Base-by-base conservation (phyloP, 2,113 vertebrate genomes). In the Hippolais icterina region DNA sequence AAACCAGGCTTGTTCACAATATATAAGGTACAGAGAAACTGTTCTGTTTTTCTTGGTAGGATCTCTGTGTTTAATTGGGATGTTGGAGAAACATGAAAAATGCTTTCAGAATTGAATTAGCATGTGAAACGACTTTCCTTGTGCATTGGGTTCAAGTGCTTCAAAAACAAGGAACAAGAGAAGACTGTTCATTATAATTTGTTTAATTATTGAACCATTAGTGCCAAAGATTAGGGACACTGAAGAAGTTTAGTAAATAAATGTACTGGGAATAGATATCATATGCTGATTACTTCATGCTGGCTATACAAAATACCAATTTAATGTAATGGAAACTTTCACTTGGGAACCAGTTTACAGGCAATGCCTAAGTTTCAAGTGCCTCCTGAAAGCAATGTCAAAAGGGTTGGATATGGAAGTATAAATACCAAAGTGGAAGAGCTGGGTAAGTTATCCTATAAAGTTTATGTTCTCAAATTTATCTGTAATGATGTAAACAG, bases 121-220 rank as follows among this genome's bases (percentile, higher is more conserved):
- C 88, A 77, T 94, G 50, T 94, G 88, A 92, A 96, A 94, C 2
- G 24, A 77, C 79, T 94, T 96, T 96, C 88, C 71, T 83, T 44
- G 37, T 81, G 71, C 47, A 54, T 57, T 90, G 80, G 81, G 87
- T 95, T 96, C 89, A 87, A 94, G 89, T 94, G 89, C 86, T 94
- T 92, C 69, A 95, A 89, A 94, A 89, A 82, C 74, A 82, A 94
- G 83, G 77, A 93, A 92, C 80, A 92, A 94, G 95, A 91, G 81
- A 94, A 93, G 69, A 78, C 89, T 93, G 94, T 93, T 96, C 87
- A 75, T 97, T 96, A 95, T 95, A 89, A 93, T 97, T 97, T 95
- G 89, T 96, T 96, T 94, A 96, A 96, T 97, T 96, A 96, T 95
- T 89, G 95, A 96, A 95, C 94, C 81, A 96, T 96, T 95, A 96